Conservation (phyloP, 2,113 vertebrate genomes). For the Pachycephala philippinensis region DNA sequence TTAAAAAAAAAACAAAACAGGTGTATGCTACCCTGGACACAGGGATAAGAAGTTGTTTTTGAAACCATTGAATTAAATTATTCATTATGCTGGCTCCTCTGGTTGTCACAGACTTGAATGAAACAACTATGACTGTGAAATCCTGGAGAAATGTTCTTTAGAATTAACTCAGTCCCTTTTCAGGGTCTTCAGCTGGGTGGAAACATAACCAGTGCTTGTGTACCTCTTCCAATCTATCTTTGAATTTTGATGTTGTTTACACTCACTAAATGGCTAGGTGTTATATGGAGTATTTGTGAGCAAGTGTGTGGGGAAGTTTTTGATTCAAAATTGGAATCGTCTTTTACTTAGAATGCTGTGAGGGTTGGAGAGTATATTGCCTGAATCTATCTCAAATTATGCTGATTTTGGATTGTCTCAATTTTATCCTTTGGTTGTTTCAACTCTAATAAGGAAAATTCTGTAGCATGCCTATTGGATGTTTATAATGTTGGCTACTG, state of each 20-base stretch:
- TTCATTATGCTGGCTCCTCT: background rate
- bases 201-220: background rate
- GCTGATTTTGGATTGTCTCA: background rate
- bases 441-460: background rate
- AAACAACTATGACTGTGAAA: background rate
- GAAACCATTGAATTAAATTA: background rate
- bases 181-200: background rate
- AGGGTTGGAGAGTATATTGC: background rate
- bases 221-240: background rate
- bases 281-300: background rate
- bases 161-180: background rate
- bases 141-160: background rate
- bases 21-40: rapidly evolving
- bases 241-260: background rate
- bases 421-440: background rate
- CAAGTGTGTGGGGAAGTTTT: background rate
- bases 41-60: background rate
- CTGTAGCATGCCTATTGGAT: background rate
- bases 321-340: rapidly evolving
- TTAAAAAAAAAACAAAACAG: background rate
- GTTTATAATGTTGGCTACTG: background rate
- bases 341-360: background rate
- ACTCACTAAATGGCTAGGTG: background rate
- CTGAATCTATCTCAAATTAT: background rate
- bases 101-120: background rate